Conservation (phyloP, 1,140 invertebrate genomes). For the Anagrus nilaparvatae region DNA sequence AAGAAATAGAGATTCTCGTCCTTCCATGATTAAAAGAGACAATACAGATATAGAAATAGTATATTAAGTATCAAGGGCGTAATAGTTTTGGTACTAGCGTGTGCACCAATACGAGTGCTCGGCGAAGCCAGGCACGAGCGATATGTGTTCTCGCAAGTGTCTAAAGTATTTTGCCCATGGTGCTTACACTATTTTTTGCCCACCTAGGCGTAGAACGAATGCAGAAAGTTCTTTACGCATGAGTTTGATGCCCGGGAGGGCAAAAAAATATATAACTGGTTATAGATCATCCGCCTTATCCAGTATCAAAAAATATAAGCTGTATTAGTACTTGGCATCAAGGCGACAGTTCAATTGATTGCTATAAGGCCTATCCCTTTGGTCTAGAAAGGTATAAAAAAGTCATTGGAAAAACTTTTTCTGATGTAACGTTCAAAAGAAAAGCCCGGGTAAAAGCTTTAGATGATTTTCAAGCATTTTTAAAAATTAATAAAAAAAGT, state of each 20-base stretch:
- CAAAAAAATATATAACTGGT: too few relatives aligned
- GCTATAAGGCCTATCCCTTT: slow-evolving; percentile 2
- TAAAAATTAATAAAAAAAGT: not conserved
- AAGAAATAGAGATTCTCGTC: slow-evolving; percentile 22
- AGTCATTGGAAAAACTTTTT: not conserved
- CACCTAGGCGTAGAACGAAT: too few relatives aligned
- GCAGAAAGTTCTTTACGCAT: too few relatives aligned
- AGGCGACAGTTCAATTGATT: not conserved
- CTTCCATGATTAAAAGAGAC: slow-evolving; percentile 25
- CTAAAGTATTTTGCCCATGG: too few relatives aligned
- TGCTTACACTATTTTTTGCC: too few relatives aligned
- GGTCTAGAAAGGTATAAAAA: not conserved
- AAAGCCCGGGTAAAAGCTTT: not conserved
- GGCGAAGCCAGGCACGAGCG: too few relatives aligned
- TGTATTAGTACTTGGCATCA: slow-evolving; percentile 2
- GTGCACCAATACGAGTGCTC: too few relatives aligned
- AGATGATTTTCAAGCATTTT: not conserved
- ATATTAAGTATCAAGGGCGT: too few relatives aligned
- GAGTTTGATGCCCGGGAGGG: too few relatives aligned
- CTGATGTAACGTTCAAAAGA: not conserved
- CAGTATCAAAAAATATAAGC: not conserved
- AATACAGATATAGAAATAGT: slow-evolving; percentile 27
- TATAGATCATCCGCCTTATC: slow-evolving; percentile 26
- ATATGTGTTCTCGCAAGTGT: too few relatives aligned
- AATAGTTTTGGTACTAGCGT: too few relatives aligned